Evolutionary conservation across 2,113 vertebrate species (phyloP).

Genomic region (Gulo gulo): DNA sequence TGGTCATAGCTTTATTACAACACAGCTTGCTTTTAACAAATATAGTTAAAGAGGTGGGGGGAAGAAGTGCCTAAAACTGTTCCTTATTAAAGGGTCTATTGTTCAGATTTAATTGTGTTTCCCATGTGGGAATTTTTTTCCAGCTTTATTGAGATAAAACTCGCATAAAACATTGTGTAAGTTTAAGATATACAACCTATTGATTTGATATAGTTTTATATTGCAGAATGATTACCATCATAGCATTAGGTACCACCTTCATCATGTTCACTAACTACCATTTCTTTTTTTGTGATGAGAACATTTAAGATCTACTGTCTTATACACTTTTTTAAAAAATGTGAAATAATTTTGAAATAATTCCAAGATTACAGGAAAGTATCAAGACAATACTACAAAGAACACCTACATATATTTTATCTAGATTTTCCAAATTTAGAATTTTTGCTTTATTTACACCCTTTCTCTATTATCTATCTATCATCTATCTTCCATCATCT

Average conservation of each 20-base stretch:
- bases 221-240: not conserved
- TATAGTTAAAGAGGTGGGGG: not conserved
- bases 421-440: not conserved
- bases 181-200: not conserved
- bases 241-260: not conserved
- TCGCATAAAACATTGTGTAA: not conserved
- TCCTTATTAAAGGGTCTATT: not conserved
- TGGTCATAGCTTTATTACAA: not conserved
- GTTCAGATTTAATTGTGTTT: not conserved
- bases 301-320: not conserved
- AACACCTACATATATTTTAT: not conserved
- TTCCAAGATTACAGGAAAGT: not conserved
- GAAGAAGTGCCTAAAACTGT: not conserved
- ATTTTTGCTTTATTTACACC: not conserved
- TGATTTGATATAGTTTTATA: not conserved
- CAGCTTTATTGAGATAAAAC: not conserved
- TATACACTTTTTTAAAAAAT: not conserved
- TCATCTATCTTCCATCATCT: no score
- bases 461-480: not conserved
- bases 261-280: not conserved
- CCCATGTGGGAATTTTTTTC: not conserved
- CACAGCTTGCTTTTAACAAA: slow-evolving; percentile 16
- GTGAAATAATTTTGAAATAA: not conserved
- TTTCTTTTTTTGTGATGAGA: not conserved
- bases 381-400: not conserved